Conservation (phyloP, 2,797 vertebrate species). For the Crax fasciolata region DNA sequence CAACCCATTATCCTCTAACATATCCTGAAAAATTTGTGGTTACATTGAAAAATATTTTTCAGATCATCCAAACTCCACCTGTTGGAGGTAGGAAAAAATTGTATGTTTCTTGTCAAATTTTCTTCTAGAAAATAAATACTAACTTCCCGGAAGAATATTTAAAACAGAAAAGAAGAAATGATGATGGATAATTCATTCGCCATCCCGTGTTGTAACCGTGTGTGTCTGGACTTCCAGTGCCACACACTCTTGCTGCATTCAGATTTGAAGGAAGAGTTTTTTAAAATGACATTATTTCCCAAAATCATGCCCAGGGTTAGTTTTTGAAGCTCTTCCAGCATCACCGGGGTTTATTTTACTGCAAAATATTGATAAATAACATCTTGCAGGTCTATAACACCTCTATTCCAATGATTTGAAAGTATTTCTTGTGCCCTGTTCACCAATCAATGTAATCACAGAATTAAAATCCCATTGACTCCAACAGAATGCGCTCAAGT, state of each 20-base stretch:
- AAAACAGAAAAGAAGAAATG: background rate
- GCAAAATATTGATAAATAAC: background rate
- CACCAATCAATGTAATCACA: conserved; percentile 32
- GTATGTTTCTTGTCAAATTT: background rate
- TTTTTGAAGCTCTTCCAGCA: background rate
- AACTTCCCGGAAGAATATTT: background rate
- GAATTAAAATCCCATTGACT: conserved; percentile 42
- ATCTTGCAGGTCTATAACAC: background rate
- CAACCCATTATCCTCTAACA: background rate
- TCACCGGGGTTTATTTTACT: background rate
- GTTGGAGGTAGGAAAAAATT: background rate
- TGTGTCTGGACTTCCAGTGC: background rate
- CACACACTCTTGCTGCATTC: background rate
- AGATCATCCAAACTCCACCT: background rate
- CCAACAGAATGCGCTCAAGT: conserved; percentile 14
- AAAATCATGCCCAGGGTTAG: background rate
- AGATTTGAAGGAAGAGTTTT: background rate
- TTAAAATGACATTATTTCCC: background rate
- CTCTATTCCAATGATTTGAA: background rate
- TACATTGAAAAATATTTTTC: background rate
- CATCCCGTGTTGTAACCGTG: background rate
- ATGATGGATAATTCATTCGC: background rate
- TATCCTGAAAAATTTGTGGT: background rate
- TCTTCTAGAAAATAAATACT: background rate
- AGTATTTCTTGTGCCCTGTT: background rate